A percentile compares a stretch with the other conserved stretches of the same genome.
Conservation (phyloP, 2,113 vertebrate genomes). For the Arvicanthis niloticus region DNA sequence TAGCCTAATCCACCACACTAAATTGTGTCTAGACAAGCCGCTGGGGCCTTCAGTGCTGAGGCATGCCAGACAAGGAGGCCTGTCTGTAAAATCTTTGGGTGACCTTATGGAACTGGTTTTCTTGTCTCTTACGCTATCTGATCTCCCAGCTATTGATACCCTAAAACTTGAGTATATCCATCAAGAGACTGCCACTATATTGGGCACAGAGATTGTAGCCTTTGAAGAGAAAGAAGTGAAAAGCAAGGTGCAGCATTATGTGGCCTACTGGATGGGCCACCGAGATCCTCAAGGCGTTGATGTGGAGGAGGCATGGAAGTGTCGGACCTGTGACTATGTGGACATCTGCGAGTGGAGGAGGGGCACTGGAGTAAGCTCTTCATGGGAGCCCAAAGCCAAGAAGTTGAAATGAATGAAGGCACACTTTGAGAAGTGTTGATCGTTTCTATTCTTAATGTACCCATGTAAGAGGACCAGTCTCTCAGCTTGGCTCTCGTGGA, state of each 20-base stretch:
- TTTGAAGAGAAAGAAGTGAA: conserved; percentile 83
- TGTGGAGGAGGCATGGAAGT: conserved; percentile 90
- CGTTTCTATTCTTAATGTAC: not conserved
- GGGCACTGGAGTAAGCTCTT: not conserved
- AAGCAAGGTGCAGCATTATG: conserved; percentile 74
- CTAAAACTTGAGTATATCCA: conserved; percentile 88
- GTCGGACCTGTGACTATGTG: conserved; percentile 81
- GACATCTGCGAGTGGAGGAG: conserved; percentile 86
- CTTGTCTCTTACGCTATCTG: conserved; percentile 81
- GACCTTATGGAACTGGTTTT: conserved; percentile 86
- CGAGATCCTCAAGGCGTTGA: conserved; percentile 87
- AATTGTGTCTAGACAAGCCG: conserved; percentile 76
- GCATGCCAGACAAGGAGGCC: conserved; percentile 78
- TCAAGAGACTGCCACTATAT: conserved; percentile 81
- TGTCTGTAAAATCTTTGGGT: conserved; percentile 80
- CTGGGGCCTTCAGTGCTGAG: conserved; percentile 82
- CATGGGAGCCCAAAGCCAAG: not conserved
- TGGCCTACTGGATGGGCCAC: conserved; percentile 87
- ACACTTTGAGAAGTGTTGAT: not conserved
- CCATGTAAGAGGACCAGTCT: not conserved
- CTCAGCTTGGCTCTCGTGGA: conserved; percentile 26
- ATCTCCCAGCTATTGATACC: conserved; percentile 84
- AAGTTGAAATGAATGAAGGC: conserved; percentile 55
- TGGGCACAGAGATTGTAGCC: conserved; percentile 81
- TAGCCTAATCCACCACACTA: conserved; percentile 79